Conservation (phyloP, 2,113 vertebrate species). For the Sapayoa aenigma region DNA sequence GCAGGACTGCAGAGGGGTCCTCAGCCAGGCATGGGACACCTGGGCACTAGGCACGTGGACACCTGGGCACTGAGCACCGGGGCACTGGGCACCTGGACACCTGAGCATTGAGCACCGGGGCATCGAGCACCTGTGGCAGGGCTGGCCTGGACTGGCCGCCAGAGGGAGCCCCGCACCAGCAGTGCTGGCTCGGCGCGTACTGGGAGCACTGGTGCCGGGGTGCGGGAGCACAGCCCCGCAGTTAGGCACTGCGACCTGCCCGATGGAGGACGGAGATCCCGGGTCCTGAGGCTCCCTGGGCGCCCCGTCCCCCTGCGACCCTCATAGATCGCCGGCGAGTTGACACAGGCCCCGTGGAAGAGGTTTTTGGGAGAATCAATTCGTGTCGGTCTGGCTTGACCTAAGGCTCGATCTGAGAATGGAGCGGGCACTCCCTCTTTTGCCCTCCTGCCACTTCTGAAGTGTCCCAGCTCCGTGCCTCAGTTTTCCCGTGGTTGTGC, state of each 20-base stretch:
- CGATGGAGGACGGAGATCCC: not conserved
- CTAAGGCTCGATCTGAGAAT: not conserved
- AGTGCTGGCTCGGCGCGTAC: not conserved
- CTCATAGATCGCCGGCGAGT: not conserved
- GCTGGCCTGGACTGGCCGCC: not conserved
- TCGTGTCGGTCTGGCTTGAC: accelerated
- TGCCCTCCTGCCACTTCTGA: accelerated
- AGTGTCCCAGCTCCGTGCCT: not conserved
- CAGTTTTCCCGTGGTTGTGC: not conserved
- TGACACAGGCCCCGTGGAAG: too few species aligned
- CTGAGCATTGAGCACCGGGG: not conserved
- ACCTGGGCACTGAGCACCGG: not conserved
- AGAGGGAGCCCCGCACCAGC: not conserved
- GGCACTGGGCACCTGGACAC: too few species aligned
- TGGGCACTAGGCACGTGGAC: not conserved
- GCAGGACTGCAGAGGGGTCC: not conserved
- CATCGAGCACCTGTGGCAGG: not conserved
- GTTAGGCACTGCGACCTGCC: accelerated
- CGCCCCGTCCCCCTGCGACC: accelerated
- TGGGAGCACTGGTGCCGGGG: not conserved
- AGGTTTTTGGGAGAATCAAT: not conserved
- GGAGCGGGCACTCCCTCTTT: too few species aligned
- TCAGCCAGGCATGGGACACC: not conserved
- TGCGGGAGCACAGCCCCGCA: not conserved
- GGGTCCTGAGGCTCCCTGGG: accelerated